These are phyloP conservation scores for Desmophyllum pertusum DNA, from an alignment of 92 coral and sea anemone genomes.

Conservation along the genomic window DNA sequence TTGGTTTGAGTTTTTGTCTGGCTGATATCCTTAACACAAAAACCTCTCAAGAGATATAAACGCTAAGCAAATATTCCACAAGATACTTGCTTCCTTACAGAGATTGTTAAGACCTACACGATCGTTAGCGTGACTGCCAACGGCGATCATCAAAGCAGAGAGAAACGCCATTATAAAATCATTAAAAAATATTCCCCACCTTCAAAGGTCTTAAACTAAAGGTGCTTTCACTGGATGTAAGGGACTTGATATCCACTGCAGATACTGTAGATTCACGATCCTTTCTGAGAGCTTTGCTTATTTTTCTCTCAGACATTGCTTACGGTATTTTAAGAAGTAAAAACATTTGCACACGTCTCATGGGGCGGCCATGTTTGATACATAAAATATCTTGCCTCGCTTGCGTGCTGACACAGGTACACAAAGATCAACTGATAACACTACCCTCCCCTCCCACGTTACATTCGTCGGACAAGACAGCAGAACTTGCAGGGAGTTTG, in stretches of 20 bases:
- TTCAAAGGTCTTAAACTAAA: constrained; percentile 72
- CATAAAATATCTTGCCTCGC: constrained; percentile 26
- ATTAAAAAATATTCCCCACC: constrained; percentile 63
- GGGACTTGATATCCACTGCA: constrained; percentile 52
- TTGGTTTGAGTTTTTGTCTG: constrained; percentile 26
- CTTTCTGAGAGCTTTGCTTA: constrained; percentile 54
- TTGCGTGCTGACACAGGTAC: constrained; percentile 16
- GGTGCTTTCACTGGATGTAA: constrained; percentile 72
- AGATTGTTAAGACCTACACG: constrained; percentile 11
- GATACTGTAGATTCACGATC: constrained; percentile 82
- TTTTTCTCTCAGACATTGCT: constrained; percentile 77
- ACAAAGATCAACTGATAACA: neutral
- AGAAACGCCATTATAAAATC: constrained; percentile 39
- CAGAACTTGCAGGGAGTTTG: neutral
- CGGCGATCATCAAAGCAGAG: neutral
- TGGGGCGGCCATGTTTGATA: constrained; percentile 44
- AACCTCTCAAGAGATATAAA: neutral
- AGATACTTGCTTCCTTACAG: neutral
- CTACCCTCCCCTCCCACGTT: constrained; percentile 39
- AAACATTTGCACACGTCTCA: constrained; percentile 11
- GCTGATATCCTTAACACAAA: neutral
- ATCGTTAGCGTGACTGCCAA: constrained; percentile 27
- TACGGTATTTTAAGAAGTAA: constrained; percentile 15
- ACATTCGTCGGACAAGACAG: neutral
- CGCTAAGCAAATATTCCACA: neutral